Conservation (phyloP, 2,113 vertebrate genomes). For the Sakesphorus luctuosus region DNA sequence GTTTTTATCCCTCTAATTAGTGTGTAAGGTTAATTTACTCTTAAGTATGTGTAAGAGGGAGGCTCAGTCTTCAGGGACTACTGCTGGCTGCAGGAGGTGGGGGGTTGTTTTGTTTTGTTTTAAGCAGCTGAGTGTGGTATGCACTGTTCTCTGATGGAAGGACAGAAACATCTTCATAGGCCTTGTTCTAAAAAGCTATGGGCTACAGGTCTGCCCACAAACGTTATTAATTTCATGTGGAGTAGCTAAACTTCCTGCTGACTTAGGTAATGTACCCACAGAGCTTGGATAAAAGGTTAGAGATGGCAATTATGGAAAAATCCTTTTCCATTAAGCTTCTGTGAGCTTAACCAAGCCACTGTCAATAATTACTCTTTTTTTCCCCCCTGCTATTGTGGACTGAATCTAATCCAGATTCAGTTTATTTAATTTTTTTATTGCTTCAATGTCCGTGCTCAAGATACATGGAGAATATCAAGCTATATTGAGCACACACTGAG, state of each 20-base stretch:
- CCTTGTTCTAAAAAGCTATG: conserved; percentile 14
- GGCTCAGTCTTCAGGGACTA: background rate
- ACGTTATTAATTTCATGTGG: conserved; percentile 45
- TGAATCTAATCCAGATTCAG: conserved; percentile 15
- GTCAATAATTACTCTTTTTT: conserved; percentile 34
- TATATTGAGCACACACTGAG: background rate
- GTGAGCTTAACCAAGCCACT: conserved; percentile 48
- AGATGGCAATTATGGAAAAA: conserved; percentile 48
- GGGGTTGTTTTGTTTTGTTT: background rate
- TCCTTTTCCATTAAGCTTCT: conserved; percentile 48
- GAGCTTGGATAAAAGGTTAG: conserved; percentile 60
- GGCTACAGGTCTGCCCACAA: background rate
- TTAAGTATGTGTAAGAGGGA: background rate
- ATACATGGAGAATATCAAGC: background rate
- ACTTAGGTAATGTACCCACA: conserved; percentile 42
- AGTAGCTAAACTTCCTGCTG: conserved; percentile 56
- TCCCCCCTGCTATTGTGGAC: background rate
- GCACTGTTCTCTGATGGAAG: background rate
- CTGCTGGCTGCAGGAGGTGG: background rate
- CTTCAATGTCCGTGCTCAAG: background rate
- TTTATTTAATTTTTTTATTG: conserved; percentile 28
- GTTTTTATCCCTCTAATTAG: conserved; percentile 9
- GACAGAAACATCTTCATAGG: background rate
- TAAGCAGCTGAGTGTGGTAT: background rate
- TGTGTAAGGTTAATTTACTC: conserved; percentile 19